Evolutionary conservation across 2,888 invertebrate genomes (phyloP).

Genomic region (Drosophila nr. fundita): DNA sequence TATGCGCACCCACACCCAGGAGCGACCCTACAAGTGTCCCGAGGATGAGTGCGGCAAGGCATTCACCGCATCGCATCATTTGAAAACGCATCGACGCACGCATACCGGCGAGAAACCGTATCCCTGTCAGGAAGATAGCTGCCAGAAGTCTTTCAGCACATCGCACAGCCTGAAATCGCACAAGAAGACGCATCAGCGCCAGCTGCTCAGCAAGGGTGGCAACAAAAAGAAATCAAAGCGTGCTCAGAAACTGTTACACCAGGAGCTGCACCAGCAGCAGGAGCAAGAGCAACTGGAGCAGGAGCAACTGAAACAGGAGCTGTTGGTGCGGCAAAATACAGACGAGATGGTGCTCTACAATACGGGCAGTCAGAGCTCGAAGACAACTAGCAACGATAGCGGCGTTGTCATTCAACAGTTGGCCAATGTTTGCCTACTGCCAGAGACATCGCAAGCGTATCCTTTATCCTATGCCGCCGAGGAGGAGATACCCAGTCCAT

Average conservation of each 20-base stretch:
- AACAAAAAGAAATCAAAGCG: conserved; percentile 70
- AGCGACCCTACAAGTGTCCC: conserved; percentile 94
- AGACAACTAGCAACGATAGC: conserved; percentile 66
- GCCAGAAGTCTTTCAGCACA: conserved; percentile 92
- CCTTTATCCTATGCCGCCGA: conserved; percentile 91
- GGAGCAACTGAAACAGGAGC: conserved; percentile 7
- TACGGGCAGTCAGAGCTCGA: conserved; percentile 59
- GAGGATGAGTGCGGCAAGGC: conserved; percentile 95
- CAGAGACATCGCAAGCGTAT: conserved; percentile 87
- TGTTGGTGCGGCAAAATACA: conserved; percentile 33
- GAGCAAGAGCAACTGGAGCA: conserved; percentile 8
- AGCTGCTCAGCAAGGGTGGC: conserved; percentile 60
- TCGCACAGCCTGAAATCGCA: conserved; percentile 94
- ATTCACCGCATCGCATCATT: conserved; percentile 96
- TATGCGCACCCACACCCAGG: conserved; percentile 95
- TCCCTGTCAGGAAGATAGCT: conserved; percentile 89
- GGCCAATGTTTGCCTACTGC: conserved; percentile 62
- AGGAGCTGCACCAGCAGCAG: conserved; percentile 16
- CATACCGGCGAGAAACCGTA: conserved; percentile 92
- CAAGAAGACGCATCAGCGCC: conserved; percentile 89
- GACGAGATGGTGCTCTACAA: conserved; percentile 55
- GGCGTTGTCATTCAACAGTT: conserved; percentile 66
- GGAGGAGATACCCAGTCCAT: conserved; percentile 90
- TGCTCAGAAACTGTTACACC: conserved; percentile 40
- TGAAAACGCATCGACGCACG: conserved; percentile 94